A percentile compares a stretch with the other conserved stretches of the same genome.
Evolutionary conservation across 2,797 vertebrate species (phyloP).

Genomic region (Ciconia nigra): DNA sequence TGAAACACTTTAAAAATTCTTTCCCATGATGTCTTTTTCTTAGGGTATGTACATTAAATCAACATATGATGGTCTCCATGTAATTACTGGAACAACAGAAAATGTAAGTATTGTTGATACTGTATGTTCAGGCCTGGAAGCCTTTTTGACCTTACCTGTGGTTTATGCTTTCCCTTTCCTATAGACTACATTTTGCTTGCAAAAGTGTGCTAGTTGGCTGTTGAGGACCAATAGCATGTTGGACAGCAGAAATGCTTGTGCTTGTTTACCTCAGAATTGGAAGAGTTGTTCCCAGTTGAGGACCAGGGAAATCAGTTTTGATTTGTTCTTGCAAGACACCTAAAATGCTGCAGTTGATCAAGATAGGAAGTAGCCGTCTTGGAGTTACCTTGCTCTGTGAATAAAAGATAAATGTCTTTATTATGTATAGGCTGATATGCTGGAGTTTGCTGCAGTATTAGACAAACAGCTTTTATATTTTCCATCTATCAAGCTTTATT

Average conservation of each 20-base stretch:
- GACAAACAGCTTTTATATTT: conserved; percentile 25
- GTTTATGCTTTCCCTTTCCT: conserved; percentile 60
- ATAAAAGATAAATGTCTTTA: neutral
- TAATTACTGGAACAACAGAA: conserved; percentile 99
- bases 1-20: conserved; percentile 71
- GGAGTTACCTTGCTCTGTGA: neutral
- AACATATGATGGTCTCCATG: conserved; percentile 98
- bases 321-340: neutral
- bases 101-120: conserved; percentile 86
- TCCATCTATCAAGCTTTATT: conserved; percentile 6
- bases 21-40: conserved; percentile 76
- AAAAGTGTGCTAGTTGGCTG: conserved; percentile 59
- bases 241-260: conserved; percentile 21
- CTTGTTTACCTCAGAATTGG: conserved; percentile 41
- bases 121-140: conserved; percentile 59
- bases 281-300: neutral
- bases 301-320: neutral
- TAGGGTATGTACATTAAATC: conserved; percentile 99
- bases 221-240: conserved; percentile 46
- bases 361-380: neutral
- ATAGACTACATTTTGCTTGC: conserved; percentile 50
- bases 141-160: conserved; percentile 48
- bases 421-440: neutral
- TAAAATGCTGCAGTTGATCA: conserved; percentile 4
- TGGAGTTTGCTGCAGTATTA: conserved; percentile 3